Evolutionary conservation across 2,113 vertebrate species (phyloP).

Genomic region (Calonectris borealis): DNA sequence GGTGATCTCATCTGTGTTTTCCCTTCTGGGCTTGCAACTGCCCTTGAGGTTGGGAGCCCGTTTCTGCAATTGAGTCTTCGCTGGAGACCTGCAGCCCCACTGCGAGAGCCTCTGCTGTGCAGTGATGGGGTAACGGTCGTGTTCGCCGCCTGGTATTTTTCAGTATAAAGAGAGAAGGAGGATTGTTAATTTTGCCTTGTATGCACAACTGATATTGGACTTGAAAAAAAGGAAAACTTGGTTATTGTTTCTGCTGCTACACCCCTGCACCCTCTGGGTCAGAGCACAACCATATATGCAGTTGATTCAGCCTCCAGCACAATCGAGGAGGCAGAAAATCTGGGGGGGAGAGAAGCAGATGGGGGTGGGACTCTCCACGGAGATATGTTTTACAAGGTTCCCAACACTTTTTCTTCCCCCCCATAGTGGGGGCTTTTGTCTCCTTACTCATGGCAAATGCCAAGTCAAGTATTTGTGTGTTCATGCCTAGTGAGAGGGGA

Average conservation of each 20-base stretch:
- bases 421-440: not conserved
- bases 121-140: not conserved
- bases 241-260: not conserved
- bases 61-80: not conserved
- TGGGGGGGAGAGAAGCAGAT: not conserved
- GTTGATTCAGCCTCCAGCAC: not conserved
- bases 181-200: constrained; percentile 14
- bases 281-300: constrained; percentile 33
- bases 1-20: not conserved
- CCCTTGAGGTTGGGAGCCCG: not conserved
- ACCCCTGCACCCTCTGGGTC: not conserved
- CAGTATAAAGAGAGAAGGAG: not conserved
- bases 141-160: not conserved
- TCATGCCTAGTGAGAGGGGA: not conserved
- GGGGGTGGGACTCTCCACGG: not conserved
- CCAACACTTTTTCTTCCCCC: not conserved
- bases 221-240: not conserved
- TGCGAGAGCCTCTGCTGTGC: not conserved
- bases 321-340: not conserved
- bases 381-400: not conserved
- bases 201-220: not conserved
- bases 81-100: not conserved
- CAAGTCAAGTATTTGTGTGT: not conserved
- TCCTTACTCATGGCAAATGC: not conserved
- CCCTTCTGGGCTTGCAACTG: not conserved